Conservation (phyloP, 2,888 invertebrate genomes). For the Chydorus sphaericus region DNA sequence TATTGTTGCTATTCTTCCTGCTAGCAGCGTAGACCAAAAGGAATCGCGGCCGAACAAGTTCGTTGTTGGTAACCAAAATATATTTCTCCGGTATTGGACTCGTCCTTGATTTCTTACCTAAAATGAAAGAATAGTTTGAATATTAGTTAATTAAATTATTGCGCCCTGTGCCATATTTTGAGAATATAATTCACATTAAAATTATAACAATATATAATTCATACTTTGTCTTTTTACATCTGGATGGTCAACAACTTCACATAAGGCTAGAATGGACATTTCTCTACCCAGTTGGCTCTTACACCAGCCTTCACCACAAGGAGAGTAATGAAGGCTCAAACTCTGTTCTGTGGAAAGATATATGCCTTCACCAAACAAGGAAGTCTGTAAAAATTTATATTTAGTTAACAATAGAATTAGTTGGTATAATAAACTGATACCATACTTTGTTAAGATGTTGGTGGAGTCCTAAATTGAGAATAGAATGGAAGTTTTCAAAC, state of each 20-base stretch:
- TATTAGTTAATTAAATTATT: not conserved
- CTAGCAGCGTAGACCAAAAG: constrained; percentile 44
- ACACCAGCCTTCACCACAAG: constrained; percentile 58
- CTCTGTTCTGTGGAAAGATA: constrained; percentile 59
- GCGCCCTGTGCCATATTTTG: not conserved
- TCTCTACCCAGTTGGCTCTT: constrained; percentile 58
- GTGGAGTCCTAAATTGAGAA: constrained; percentile 58
- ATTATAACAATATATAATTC: too few species aligned
- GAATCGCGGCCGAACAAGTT: constrained; percentile 57
- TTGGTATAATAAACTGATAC: not conserved
- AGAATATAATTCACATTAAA: constrained; percentile 17
- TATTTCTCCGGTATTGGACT: constrained; percentile 43
- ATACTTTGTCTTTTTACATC: constrained; percentile 34
- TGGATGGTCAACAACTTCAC: constrained; percentile 61
- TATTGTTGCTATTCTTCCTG: too few species aligned
- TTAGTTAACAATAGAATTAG: not conserved
- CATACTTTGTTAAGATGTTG: constrained; percentile 50
- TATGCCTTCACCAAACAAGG: constrained; percentile 53
- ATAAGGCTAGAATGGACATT: constrained; percentile 59
- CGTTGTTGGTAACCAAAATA: constrained; percentile 59
- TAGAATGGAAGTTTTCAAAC: constrained; percentile 66
- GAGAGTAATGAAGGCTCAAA: constrained; percentile 54
- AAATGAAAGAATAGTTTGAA: not conserved
- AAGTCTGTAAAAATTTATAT: constrained; percentile 33
- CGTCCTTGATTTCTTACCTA: not conserved